These are phyloP conservation scores for Lacerta agilis DNA, from an alignment of 2,797 vertebrate species.

Conservation along the genomic window DNA sequence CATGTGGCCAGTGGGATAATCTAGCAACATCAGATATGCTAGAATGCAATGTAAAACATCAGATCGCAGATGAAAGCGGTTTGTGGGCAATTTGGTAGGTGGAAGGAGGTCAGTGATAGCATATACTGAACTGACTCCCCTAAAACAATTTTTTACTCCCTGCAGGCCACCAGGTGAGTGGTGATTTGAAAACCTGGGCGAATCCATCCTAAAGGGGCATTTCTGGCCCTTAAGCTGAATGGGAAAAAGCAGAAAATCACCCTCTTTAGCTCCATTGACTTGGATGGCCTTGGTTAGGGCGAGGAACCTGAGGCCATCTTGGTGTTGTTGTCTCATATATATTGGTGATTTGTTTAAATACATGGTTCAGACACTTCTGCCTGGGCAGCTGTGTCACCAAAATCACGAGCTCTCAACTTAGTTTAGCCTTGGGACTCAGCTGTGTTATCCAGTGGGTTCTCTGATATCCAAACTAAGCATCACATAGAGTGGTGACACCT, in stretches of 20 bases:
- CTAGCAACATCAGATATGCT: not conserved
- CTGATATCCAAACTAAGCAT: not conserved
- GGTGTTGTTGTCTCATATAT: not conserved
- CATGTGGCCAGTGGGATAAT: too few relatives aligned
- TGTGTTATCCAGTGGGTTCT: not conserved
- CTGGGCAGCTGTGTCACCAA: not conserved
- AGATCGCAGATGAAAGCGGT: not conserved
- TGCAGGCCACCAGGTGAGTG: too few relatives aligned
- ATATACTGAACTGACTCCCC: too few relatives aligned
- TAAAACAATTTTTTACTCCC: too few relatives aligned
- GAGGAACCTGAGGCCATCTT: too few relatives aligned
- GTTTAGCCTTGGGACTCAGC: not conserved
- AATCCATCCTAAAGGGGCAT: too few relatives aligned
- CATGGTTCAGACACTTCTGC: not conserved
- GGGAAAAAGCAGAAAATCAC: too few relatives aligned
- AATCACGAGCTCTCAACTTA: not conserved
- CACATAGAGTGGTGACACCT: not conserved
- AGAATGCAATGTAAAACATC: not conserved
- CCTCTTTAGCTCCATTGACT: too few relatives aligned
- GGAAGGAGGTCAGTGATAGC: not conserved
- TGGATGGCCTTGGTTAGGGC: too few relatives aligned
- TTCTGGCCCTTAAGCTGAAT: too few relatives aligned
- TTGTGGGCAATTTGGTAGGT: not conserved
- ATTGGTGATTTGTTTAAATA: not conserved
- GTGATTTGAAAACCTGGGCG: too few relatives aligned